Evolutionary conservation across 2,888 invertebrate species (phyloP).

Genomic region (Meiosimyza decipiens): DNA sequence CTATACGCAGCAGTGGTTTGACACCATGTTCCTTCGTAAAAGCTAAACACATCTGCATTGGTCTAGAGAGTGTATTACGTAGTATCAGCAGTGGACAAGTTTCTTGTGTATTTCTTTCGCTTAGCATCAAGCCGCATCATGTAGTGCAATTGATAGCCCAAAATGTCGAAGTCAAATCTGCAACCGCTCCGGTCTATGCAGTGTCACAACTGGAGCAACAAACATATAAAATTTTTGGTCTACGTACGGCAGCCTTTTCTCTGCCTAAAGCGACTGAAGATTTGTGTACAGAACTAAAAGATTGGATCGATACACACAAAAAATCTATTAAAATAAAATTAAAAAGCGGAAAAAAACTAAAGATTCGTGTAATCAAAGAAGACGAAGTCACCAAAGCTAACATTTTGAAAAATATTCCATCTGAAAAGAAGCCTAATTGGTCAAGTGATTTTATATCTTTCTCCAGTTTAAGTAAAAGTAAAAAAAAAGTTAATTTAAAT

Average conservation of each 20-base stretch:
- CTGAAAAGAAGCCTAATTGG: constrained; percentile 34
- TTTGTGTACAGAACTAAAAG: constrained; percentile 43
- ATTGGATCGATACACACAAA: constrained; percentile 49
- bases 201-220: constrained; percentile 55
- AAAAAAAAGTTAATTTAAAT: constrained; percentile 33
- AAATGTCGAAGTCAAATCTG: constrained; percentile 50
- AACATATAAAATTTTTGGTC: constrained; percentile 52
- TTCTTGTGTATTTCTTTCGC: constrained; percentile 55
- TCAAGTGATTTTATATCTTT: constrained; percentile 56
- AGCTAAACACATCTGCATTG: constrained; percentile 48
- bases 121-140: constrained; percentile 54
- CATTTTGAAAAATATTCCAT: not conserved
- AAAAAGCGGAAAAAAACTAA: not conserved
- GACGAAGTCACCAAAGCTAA: constrained; percentile 28
- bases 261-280: constrained; percentile 46
- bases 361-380: not conserved
- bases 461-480: constrained; percentile 31
- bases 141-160: constrained; percentile 53
- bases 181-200: constrained; percentile 53
- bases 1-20: constrained; percentile 38
- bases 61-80: constrained; percentile 55
- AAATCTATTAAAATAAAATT: constrained; percentile 1
- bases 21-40: constrained; percentile 46
- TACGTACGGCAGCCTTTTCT: constrained; percentile 49
- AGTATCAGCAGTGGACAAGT: constrained; percentile 51